Conservation (phyloP, 2,888 invertebrate species). For the Antitype chi region DNA sequence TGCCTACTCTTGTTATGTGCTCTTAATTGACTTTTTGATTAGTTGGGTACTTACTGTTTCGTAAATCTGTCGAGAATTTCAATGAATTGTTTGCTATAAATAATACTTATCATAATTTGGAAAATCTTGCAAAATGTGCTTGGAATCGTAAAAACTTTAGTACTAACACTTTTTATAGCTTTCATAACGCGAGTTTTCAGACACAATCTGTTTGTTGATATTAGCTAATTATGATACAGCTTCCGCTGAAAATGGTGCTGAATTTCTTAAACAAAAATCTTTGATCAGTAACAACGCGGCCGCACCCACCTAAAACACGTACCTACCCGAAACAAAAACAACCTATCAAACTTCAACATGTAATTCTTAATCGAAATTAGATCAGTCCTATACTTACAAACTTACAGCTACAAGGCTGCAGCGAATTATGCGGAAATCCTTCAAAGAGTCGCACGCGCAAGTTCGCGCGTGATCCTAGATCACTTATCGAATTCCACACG, state of each 20-base stretch:
- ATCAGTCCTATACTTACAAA: slow-evolving; percentile 16
- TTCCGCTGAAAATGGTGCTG: too few species aligned
- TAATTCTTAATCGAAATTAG: slow-evolving; percentile 40
- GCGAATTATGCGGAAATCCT: slow-evolving; percentile 71
- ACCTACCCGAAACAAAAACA: neutral
- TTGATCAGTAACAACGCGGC: neutral
- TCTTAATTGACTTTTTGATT: slow-evolving; percentile 58
- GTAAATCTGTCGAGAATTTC: slow-evolving; percentile 37
- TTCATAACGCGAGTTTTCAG: too few species aligned
- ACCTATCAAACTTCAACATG: slow-evolving; percentile 21
- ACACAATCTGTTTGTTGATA: too few species aligned
- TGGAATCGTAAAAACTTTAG: too few species aligned
- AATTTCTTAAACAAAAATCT: too few species aligned
- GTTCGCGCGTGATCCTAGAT: slow-evolving; percentile 68
- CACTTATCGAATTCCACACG: slow-evolving; percentile 71
- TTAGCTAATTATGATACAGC: too few species aligned
- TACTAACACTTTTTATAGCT: too few species aligned
- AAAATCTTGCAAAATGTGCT: neutral
- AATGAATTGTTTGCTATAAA: slow-evolving; percentile 16
- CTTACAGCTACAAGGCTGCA: slow-evolving; percentile 44
- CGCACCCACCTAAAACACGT: neutral
- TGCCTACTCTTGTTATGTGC: slow-evolving; percentile 54
- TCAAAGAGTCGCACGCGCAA: slow-evolving; percentile 45
- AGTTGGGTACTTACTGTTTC: slow-evolving; percentile 35
- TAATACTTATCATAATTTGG: slow-evolving; percentile 1